Percentiles rank a stretch among this genome's conserved stretches.
phyloP scores from a whole-genome alignment of 2,888 invertebrate genomes.

The Acrobasis suavella region DNA sequence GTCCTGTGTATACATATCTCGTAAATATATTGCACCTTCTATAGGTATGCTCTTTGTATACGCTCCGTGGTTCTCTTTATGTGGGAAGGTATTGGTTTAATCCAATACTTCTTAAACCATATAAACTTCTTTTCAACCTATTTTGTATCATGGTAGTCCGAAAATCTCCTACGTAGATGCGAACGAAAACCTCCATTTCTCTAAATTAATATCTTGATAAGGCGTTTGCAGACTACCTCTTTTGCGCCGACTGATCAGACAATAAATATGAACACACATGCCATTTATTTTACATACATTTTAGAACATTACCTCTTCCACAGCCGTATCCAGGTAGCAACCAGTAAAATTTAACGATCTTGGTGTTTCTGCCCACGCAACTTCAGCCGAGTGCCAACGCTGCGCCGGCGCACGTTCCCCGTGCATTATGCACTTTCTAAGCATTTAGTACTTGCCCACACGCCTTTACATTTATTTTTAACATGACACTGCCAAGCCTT shows the following conservation, averaged over 20 bases:
- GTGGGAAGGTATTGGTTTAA: too few relatives aligned
- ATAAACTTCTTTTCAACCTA: too few relatives aligned
- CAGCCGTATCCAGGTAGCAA: conserved; percentile 28
- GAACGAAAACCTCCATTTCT: too few relatives aligned
- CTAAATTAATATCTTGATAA: too few relatives aligned
- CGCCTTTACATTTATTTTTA: conserved; percentile 20
- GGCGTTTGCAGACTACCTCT: too few relatives aligned
- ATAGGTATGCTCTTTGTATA: too few relatives aligned
- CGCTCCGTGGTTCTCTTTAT: too few relatives aligned
- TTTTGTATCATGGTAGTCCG: too few relatives aligned
- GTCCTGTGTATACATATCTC: too few relatives aligned
- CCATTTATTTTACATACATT: background rate
- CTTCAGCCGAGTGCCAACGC: conserved; percentile 53
- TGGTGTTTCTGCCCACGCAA: conserved; percentile 59
- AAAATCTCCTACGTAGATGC: too few relatives aligned
- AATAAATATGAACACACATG: background rate
- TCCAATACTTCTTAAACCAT: too few relatives aligned
- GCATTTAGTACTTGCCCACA: conserved; percentile 39
- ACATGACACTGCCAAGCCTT: conserved; percentile 12
- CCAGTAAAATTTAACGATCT: conserved; percentile 33
- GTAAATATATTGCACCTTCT: too few relatives aligned
- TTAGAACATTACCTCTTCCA: background rate
- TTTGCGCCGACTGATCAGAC: background rate
- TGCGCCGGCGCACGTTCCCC: conserved; percentile 58
- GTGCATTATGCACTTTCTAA: conserved; percentile 53